Percentiles rank a stretch among this genome's conserved stretches.
phyloP scores from a whole-genome alignment of 2,888 invertebrate species.

The Crematogaster levior region DNA sequence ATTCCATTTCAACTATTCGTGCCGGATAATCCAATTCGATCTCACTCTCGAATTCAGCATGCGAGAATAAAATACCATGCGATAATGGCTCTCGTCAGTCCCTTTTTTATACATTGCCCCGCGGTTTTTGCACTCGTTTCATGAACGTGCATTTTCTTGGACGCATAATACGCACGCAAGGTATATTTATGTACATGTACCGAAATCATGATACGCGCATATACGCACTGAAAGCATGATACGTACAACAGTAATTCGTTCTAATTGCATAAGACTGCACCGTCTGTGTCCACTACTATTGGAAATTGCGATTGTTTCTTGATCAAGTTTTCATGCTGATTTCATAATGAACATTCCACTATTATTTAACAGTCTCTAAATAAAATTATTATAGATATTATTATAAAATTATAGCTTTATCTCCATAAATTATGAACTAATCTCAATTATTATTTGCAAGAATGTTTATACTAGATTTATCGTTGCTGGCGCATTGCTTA shows the following conservation, averaged over 20 bases:
- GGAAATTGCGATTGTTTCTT: not conserved
- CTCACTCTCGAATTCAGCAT: constrained; percentile 6
- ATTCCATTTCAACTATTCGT: constrained; percentile 35
- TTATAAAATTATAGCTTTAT: too few species aligned
- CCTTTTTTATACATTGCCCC: constrained; percentile 39
- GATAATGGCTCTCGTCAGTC: constrained; percentile 19
- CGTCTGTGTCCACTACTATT: not conserved
- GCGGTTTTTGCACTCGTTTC: constrained; percentile 29
- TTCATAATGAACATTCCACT: not conserved
- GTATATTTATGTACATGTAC: constrained; percentile 24
- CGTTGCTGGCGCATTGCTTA: not conserved
- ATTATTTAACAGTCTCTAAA: not conserved
- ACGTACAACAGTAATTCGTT: not conserved
- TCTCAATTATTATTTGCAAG: not conserved
- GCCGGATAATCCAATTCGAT: constrained; percentile 37
- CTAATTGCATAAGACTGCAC: not conserved
- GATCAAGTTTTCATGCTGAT: not conserved
- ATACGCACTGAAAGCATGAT: not conserved
- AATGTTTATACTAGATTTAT: not conserved
- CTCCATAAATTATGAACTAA: not conserved
- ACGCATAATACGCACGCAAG: constrained; percentile 14
- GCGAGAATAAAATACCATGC: constrained; percentile 30
- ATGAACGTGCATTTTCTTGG: not conserved
- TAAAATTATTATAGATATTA: not conserved
- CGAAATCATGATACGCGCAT: constrained; percentile 7